Conservation (phyloP, 2,797 vertebrate genomes). For the Megaceryle alcyon region DNA sequence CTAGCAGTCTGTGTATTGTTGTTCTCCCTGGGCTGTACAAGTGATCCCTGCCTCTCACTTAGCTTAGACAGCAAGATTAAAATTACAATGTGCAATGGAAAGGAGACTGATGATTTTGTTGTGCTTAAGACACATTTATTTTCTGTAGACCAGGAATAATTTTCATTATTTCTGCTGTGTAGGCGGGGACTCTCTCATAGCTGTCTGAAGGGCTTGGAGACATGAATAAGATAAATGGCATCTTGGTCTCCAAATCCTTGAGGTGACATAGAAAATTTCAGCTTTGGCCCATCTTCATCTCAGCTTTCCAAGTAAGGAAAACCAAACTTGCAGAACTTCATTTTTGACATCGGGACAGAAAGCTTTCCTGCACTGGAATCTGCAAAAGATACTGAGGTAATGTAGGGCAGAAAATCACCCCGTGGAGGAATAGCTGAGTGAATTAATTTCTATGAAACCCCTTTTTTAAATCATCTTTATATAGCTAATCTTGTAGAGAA, state of each 20-base stretch:
- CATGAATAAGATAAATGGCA: not conserved
- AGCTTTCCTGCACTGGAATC: not conserved
- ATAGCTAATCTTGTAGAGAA: not conserved
- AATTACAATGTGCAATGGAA: not conserved
- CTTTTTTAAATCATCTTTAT: not conserved
- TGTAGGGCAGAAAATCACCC: not conserved
- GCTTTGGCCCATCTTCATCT: not conserved
- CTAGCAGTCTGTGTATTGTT: not conserved
- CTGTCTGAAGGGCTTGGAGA: not conserved
- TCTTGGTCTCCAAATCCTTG: not conserved
- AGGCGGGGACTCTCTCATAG: not conserved
- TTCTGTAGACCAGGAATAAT: not conserved
- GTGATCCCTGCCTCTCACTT: not conserved
- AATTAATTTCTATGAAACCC: not conserved
- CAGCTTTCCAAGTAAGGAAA: not conserved
- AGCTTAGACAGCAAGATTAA: not conserved
- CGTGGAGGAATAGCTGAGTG: not conserved
- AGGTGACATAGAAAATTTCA: not conserved
- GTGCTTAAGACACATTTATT: not conserved
- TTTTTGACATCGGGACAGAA: not conserved
- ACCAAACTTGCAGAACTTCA: not conserved
- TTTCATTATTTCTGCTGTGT: not conserved
- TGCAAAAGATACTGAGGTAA: not conserved
- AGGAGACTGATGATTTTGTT: not conserved
- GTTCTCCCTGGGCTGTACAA: not conserved